Evolutionary conservation across 2,113 vertebrate genomes (phyloP).

Genomic region (Zapornia atra): DNA sequence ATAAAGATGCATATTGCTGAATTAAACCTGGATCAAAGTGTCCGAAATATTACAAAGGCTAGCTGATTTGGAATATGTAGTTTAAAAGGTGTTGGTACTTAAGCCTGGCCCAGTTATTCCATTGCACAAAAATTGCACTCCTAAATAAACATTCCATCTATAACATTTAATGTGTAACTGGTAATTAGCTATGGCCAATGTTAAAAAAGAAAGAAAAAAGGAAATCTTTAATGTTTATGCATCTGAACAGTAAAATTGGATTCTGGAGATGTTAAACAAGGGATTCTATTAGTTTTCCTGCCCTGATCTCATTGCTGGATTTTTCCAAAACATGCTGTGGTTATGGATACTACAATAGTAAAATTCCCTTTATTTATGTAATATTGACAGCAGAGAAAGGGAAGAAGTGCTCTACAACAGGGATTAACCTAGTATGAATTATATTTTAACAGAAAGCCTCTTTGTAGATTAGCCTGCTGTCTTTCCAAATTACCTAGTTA

Average conservation of each 20-base stretch:
- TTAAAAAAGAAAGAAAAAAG: not conserved
- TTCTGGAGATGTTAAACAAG: not conserved
- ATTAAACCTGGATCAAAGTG: not conserved
- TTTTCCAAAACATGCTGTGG: not conserved
- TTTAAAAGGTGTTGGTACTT: not conserved
- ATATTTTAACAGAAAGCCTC: not conserved
- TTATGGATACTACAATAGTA: not conserved
- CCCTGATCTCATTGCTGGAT: not conserved
- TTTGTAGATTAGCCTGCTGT: not conserved
- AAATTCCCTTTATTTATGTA: not conserved
- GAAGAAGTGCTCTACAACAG: not conserved
- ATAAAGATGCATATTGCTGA: not conserved
- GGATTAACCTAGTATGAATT: not conserved
- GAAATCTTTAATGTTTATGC: accelerated
- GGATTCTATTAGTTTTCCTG: not conserved
- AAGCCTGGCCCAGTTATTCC: not conserved
- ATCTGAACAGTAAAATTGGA: not conserved
- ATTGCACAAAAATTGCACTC: not conserved
- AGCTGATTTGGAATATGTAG: not conserved
- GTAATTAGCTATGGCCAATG: not conserved
- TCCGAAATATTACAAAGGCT: not conserved
- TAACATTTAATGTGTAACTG: not conserved
- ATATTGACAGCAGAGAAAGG: not conserved
- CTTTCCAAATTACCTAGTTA: too few species aligned
- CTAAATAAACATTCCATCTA: not conserved